These are phyloP conservation scores for Hippocampus barbouri DNA, from an alignment of 2,113 vertebrate species.

Conservation along the genomic window DNA sequence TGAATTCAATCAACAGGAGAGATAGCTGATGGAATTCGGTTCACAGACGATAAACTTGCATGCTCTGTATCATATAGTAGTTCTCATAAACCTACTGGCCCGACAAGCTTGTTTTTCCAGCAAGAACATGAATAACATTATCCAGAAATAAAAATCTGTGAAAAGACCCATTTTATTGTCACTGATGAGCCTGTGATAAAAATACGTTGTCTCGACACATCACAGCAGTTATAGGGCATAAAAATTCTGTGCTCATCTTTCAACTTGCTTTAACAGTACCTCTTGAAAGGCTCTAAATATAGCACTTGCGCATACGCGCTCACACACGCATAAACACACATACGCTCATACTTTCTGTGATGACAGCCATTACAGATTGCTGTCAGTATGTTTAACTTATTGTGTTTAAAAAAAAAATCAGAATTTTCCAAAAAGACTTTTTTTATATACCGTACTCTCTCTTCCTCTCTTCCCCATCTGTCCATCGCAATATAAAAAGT, in stretches of 20 bases:
- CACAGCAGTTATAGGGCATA: background rate
- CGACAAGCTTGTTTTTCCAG: conserved; percentile 1
- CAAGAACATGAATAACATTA: conserved; percentile 23
- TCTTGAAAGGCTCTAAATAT: conserved; percentile 14
- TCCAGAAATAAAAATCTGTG: conserved; percentile 20
- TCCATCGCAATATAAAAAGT: too few species aligned
- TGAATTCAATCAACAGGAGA: conserved; percentile 31
- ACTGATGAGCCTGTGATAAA: conserved; percentile 12
- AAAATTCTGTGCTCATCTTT: conserved; percentile 1
- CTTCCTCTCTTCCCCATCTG: too few species aligned
- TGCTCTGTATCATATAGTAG: background rate
- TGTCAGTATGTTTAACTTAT: too few species aligned
- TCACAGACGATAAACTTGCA: background rate
- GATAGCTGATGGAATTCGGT: background rate
- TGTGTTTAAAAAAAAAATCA: too few species aligned
- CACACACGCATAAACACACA: background rate
- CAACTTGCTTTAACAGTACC: conserved; percentile 5
- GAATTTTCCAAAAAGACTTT: too few species aligned
- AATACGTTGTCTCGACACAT: conserved; percentile 9
- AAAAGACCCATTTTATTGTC: conserved; percentile 14
- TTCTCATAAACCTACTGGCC: background rate
- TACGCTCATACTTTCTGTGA: too few species aligned
- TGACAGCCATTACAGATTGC: too few species aligned
- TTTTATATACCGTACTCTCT: too few species aligned
- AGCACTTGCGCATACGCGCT: background rate